Evolutionary conservation across 2,113 vertebrate species (phyloP).

Genomic region (Ranitomeya variabilis): DNA sequence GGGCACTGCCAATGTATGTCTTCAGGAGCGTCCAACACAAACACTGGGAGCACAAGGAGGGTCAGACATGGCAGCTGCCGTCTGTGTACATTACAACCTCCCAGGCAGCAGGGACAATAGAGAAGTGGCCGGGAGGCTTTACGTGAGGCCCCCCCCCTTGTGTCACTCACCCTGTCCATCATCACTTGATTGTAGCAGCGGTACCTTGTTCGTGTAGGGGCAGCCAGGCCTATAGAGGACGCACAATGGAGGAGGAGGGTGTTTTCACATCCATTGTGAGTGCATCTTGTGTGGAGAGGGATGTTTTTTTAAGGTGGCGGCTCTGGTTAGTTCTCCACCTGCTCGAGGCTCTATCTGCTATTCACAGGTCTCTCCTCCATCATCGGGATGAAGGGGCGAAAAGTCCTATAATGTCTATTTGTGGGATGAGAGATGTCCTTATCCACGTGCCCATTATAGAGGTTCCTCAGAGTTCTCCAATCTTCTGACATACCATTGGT

Average conservation of each 20-base stretch:
- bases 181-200: not conserved
- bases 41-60: not conserved
- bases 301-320: conserved; percentile 2
- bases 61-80: not conserved
- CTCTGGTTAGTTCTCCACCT: not conserved
- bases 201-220: not conserved
- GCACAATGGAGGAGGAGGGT: conserved; percentile 12
- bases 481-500: too few relatives aligned
- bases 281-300: not conserved
- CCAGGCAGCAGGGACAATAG: not conserved
- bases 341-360: not conserved
- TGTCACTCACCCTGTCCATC: not conserved
- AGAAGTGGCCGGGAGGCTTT: not conserved
- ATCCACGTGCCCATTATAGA: not conserved
- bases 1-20: not conserved
- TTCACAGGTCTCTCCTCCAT: not conserved
- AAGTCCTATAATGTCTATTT: not conserved
- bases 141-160: not conserved
- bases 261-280: conserved; percentile 15
- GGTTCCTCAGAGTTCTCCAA: too few relatives aligned
- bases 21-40: conserved; percentile 27
- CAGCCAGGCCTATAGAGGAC: not conserved
- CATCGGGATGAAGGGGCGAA: not conserved
- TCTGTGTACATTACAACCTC: not conserved
- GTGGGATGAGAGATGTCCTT: not conserved